Evolutionary conservation across 2,888 invertebrate species (phyloP), one percentile per base, ranked within the genome.

Genomic region (Lithosia quadra): DNA sequence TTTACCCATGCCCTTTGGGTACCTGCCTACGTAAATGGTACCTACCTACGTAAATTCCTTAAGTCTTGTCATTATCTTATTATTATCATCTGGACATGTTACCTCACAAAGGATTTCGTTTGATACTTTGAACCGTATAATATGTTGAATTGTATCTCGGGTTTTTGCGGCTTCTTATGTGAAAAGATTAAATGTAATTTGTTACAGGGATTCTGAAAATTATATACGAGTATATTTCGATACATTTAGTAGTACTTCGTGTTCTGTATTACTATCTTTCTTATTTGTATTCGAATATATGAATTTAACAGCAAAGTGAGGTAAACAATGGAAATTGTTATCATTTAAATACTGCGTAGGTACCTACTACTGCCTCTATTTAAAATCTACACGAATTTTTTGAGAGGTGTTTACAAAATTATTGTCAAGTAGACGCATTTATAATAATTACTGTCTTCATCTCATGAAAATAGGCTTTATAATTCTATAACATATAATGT

Each of bases 31-130:
- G n/a, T n/a, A n/a, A n/a, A n/a, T n/a, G n/a, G n/a, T n/a, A n/a
- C n/a, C n/a, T 69, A 67, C 62, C 67, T 71, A 36, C 57, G 67
- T 58, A 53, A 67, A 61, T 56, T 68, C 55, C 66, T 55, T 63
- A 53, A 57, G 65, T 59, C 57, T 62, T 61, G 58, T 13, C 58
- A 53, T 67, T 67, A 68, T 71, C 68, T 49, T 68, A 53, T 64
- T 71, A 65, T 75, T 65, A 75, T 75, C 61, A 28, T 28, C 66
- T 61, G 13, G 43, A 61, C 21, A 43, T 49, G 34, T 59, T 67
- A 67, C 66, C 61, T 69, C 18, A 58, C 70, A 70, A 78, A 78
- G 65, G 79, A 66, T 65, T 63, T 33, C n/a, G 33, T 68, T 71
- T 36, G 57, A 62, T 58, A 56, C n/a, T n/a, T 34, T 13, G 56